Base-by-base conservation (phyloP, 2,113 vertebrate genomes). In the Perca flavescens region DNA sequence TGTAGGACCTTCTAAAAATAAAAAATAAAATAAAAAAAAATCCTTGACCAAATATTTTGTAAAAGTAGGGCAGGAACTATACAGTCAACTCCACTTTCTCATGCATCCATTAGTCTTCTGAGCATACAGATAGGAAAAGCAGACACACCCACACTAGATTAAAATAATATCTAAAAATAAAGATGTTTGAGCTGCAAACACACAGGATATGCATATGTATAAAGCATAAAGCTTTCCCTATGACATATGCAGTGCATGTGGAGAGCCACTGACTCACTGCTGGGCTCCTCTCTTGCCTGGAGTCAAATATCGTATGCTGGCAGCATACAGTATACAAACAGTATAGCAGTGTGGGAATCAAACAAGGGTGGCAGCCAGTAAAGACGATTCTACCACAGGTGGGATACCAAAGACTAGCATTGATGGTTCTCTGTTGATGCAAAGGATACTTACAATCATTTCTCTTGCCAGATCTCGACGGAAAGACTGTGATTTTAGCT, bases 181-280 rank as follows among this genome's bases (percentile, higher is more conserved):
- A 81, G 36, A 50, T 54, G 43, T 73, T 68, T 67, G 72, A 65
- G 60, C 79, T 49, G 61, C 46, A 60, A 82, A 60, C 69, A 80
- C 22, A 77, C n/a, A 22, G 34, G 57, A 74, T 75, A 74, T 89
- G 80, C 80, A 89, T 87, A 87, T 89, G 80, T 84, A 85, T 84
- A 56, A 64, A 82, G 77, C 65, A 66, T 60, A 58, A 71, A 70
- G 74, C 58, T 78, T 56, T 87, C 70, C 52, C 53, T 86, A 65
- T 83, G 83, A 82, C 84, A 87, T 79, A 61, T 71, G 74, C 61
- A 56, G 28, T 36, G 79, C 58, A 57, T 83, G 82, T 81, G 86
- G 66, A 83, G 82, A 81, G 66, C 82, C 80, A 71, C 58, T 82
- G 64, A 84, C 64, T 87, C 85, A 86, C 28, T 71, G 56, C 60